Percentiles rank a stretch among this genome's conserved stretches.
Conservation (phyloP, 1,140 invertebrate genomes). For the Camponotus vicinus region DNA sequence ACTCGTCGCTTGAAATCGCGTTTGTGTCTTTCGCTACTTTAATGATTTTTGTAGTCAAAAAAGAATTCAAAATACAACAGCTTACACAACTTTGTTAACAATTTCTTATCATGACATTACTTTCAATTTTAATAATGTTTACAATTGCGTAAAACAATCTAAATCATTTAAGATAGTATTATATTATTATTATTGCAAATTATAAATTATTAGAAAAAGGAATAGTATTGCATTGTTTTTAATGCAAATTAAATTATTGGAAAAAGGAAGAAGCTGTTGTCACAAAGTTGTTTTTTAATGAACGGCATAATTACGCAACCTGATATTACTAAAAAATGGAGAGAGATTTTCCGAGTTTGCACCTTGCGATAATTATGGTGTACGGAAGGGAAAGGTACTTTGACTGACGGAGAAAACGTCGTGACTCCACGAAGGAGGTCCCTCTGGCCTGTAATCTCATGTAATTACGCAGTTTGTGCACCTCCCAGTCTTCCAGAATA, state of each 20-base stretch:
- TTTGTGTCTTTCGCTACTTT: slow-evolving; percentile 30
- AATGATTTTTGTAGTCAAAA: not conserved
- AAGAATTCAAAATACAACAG: not conserved
- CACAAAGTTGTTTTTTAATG: slow-evolving; percentile 48
- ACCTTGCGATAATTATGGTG: slow-evolving; percentile 81
- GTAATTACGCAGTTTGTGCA: slow-evolving; percentile 78
- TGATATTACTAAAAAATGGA: slow-evolving; percentile 71
- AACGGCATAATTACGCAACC: slow-evolving; percentile 56
- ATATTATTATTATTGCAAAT: too few relatives aligned
- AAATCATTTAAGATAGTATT: not conserved
- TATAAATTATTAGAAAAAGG: too few relatives aligned
- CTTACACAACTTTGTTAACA: too few relatives aligned
- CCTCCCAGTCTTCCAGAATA: slow-evolving; percentile 64
- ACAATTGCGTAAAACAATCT: not conserved
- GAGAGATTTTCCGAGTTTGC: slow-evolving; percentile 81
- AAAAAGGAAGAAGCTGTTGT: not conserved
- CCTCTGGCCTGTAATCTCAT: slow-evolving; percentile 78
- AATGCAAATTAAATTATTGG: not conserved
- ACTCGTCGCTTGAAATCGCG: slow-evolving; percentile 12
- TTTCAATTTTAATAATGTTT: not conserved
- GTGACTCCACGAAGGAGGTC: slow-evolving; percentile 66
- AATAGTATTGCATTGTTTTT: too few relatives aligned
- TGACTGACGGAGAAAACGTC: slow-evolving; percentile 63
- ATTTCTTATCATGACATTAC: too few relatives aligned
- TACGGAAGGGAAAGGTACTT: slow-evolving; percentile 64